Percentiles rank a stretch among this genome's conserved stretches.
Conservation (phyloP, 2,797 vertebrate species). For the Amblyraja radiata region DNA sequence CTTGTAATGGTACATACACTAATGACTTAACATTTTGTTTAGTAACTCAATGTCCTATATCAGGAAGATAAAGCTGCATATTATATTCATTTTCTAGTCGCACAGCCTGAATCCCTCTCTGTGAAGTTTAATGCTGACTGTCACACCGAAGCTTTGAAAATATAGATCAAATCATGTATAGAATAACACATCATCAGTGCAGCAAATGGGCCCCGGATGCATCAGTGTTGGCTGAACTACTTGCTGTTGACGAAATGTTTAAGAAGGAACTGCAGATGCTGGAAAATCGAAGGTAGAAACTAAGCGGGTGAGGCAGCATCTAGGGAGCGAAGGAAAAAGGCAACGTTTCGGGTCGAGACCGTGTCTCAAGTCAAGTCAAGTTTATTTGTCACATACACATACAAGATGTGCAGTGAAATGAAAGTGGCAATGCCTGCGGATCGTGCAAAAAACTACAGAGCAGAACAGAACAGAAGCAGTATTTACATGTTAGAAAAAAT, state of each 20-base stretch:
- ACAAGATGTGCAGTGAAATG: too few relatives aligned
- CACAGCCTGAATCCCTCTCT: neutral
- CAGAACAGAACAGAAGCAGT: too few relatives aligned
- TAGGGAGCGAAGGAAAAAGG: too few relatives aligned
- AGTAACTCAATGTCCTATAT: neutral
- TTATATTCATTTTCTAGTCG: slow-evolving; percentile 4
- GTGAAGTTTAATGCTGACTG: neutral
- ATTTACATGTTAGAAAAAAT: too few relatives aligned
- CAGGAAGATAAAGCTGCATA: neutral
- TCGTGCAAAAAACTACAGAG: too few relatives aligned
- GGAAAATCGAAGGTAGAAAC: too few relatives aligned
- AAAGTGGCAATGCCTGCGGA: too few relatives aligned
- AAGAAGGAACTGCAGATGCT: too few relatives aligned
- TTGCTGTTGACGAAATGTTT: neutral
- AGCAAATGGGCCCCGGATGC: neutral
- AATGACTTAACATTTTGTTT: neutral
- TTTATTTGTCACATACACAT: too few relatives aligned
- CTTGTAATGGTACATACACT: neutral
- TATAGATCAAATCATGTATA: neutral
- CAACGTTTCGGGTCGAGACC: too few relatives aligned
- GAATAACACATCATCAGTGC: neutral
- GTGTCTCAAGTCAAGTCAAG: too few relatives aligned
- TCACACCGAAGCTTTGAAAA: neutral
- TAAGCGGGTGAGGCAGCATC: too few relatives aligned
- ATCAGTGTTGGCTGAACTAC: neutral